Evolutionary conservation across 2,888 invertebrate genomes (phyloP), one percentile per base, ranked within the genome.

Genomic region (Sphecodes monilicornis): DNA sequence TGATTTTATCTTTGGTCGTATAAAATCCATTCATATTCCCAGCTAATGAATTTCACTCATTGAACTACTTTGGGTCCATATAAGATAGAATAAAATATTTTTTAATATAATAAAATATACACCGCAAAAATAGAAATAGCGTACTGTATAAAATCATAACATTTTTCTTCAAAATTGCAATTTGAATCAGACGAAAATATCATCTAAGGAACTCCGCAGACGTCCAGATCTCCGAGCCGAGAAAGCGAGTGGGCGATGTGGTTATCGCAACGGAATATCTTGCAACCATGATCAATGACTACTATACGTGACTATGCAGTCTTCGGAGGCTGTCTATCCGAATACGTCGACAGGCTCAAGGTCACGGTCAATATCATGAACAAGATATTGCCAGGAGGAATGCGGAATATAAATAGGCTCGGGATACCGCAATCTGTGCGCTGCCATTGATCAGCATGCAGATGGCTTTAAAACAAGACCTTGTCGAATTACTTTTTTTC

Each of bases 331-430:
- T 86, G 76, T 69, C 79, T 84, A 78, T 76, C 73, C 85, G 78
- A 85, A 85, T 79, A 85, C 81, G 64, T 64, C 50, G 77, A 69
- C 81, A 74, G 60, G 57, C 78, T 82, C 81, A 86, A 86, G 85
- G 86, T 73, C 85, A 86, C 41, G 86, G 86, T 86, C 85, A 86
- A 74, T 85, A 85, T 85, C 76, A 70, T 68, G 78, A 77, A 82
- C 76, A 64, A 85, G 66, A 54, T 74, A 82, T 71, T 75, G 76
- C 57, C 50, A 60, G 0, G 26, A 68, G 78, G 76, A 85, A 85
- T 74, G 81, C 80, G 76, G 85, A 85, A 85, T 85, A 85, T 77
- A 86, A 81, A 85, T 82, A 85, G 80, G 54, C 46, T 57, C 71
- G 54, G 11, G 50, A 76, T 80, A 54, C 73, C 73, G 76, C 78